phyloP scores from a whole-genome alignment of 1,140 invertebrate species.

The Dreissena polymorpha region DNA sequence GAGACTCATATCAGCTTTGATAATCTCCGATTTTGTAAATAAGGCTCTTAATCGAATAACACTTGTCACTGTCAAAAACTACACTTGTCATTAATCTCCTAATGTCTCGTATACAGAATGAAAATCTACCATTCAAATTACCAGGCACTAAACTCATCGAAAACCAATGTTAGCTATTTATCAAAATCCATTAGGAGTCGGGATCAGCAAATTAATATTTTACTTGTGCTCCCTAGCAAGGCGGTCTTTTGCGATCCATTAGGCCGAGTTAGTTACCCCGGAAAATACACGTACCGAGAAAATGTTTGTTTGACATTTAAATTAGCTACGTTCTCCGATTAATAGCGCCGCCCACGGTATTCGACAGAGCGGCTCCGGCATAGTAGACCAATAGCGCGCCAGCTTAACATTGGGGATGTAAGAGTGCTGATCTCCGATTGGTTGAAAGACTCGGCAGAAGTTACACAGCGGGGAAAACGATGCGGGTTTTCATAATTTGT shows the following conservation, averaged over 20 bases:
- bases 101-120: slow-evolving; percentile 31
- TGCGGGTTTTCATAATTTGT: no score
- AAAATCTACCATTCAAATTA: slow-evolving; percentile 27
- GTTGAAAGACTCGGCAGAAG: no score
- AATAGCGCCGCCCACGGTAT: not conserved
- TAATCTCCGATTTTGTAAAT: slow-evolving; percentile 41
- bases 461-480: no score
- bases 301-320: slow-evolving; percentile 36
- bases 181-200: slow-evolving; percentile 6
- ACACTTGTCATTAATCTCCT: slow-evolving; percentile 52
- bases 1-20: not conserved
- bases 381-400: not conserved
- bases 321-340: slow-evolving; percentile 14
- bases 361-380: not conserved
- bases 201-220: slow-evolving; percentile 26
- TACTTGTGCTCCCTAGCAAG: slow-evolving; percentile 29
- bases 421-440: no score
- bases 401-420: not conserved
- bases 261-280: slow-evolving; percentile 41
- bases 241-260: slow-evolving; percentile 38
- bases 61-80: slow-evolving; percentile 55
- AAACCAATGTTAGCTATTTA: slow-evolving; percentile 28
- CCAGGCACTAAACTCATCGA: slow-evolving; percentile 14
- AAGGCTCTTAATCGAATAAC: slow-evolving; percentile 52
- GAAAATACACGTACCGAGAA: slow-evolving; percentile 18